Conservation (phyloP, 2,113 vertebrate genomes). For the Nothoprocta pentlandii region DNA sequence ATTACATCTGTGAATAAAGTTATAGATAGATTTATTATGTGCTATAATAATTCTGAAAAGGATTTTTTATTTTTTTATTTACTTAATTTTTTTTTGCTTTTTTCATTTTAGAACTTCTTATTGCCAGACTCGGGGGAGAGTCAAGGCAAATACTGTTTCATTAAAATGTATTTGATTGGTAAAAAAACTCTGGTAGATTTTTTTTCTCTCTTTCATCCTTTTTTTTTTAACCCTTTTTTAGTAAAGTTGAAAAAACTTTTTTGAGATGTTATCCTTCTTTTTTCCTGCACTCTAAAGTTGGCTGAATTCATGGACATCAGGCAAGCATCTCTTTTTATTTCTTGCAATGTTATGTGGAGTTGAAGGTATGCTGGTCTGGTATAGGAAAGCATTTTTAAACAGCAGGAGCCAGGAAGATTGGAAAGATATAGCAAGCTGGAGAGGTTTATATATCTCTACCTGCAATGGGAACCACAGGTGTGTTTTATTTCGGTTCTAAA, state of each 20-base stretch:
- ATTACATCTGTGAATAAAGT: slow-evolving; percentile 12
- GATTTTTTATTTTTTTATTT: not conserved
- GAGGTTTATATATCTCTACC: not conserved
- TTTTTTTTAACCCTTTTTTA: accelerated
- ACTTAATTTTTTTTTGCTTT: not conserved
- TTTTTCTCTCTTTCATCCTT: not conserved
- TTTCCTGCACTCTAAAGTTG: not conserved
- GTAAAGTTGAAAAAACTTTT: not conserved
- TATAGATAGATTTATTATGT: not conserved
- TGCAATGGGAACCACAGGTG: not conserved
- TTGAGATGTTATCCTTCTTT: not conserved
- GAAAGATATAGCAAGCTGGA: not conserved
- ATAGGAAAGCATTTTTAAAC: not conserved
- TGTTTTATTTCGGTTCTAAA: not conserved
- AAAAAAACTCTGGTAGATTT: not conserved
- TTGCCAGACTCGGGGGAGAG: not conserved
- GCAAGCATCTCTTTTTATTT: not conserved
- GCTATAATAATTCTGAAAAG: not conserved
- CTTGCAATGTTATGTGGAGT: not conserved
- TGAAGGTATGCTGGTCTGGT: not conserved
- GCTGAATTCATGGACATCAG: not conserved
- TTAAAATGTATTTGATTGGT: not conserved
- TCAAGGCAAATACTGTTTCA: not conserved
- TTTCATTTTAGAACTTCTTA: not conserved
- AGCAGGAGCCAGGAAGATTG: not conserved